phyloP scores from a whole-genome alignment of 2,888 invertebrate genomes.

The Acrobasis repandana region DNA sequence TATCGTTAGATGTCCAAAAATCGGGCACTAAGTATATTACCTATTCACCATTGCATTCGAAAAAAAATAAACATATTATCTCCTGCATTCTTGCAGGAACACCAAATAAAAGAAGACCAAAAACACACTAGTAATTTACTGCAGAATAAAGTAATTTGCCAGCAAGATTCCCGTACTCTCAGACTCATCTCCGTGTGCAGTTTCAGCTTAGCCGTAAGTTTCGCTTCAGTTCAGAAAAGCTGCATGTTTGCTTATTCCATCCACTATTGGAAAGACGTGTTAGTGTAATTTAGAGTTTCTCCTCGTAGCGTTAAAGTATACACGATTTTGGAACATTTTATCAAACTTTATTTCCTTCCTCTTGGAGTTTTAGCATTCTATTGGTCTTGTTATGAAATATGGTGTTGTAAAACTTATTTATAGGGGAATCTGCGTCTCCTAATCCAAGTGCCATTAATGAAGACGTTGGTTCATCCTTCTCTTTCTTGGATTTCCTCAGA shows the following conservation, averaged over 20 bases:
- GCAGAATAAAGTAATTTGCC: slow-evolving; percentile 2
- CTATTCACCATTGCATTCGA: too few species aligned
- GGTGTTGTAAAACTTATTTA: too few species aligned
- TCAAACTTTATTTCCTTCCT: slow-evolving; percentile 1
- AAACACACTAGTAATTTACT: neutral
- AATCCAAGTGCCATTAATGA: too few species aligned
- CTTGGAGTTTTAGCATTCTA: neutral
- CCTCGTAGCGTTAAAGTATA: slow-evolving; percentile 8
- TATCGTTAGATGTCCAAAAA: too few species aligned
- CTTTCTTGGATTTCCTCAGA: too few species aligned
- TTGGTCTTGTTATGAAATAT: too few species aligned
- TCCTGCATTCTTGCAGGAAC: too few species aligned
- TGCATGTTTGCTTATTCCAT: slow-evolving; percentile 46
- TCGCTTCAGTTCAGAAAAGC: slow-evolving; percentile 45
- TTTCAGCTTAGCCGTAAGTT: slow-evolving; percentile 46
- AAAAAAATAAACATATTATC: too few species aligned
- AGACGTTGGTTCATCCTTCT: too few species aligned
- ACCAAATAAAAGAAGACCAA: too few species aligned
- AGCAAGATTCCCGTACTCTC: slow-evolving; percentile 34
- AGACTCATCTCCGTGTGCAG: slow-evolving; percentile 44
- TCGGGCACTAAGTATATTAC: too few species aligned
- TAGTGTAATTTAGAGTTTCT: slow-evolving; percentile 39
- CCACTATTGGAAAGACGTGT: slow-evolving; percentile 39
- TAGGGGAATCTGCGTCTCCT: too few species aligned
- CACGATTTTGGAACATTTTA: slow-evolving; percentile 3